Percentiles rank a stretch among this genome's conserved stretches.
Conservation (phyloP, 37 sponge, comb jelly and placozoan species). For the Aplysina aerophoba region DNA sequence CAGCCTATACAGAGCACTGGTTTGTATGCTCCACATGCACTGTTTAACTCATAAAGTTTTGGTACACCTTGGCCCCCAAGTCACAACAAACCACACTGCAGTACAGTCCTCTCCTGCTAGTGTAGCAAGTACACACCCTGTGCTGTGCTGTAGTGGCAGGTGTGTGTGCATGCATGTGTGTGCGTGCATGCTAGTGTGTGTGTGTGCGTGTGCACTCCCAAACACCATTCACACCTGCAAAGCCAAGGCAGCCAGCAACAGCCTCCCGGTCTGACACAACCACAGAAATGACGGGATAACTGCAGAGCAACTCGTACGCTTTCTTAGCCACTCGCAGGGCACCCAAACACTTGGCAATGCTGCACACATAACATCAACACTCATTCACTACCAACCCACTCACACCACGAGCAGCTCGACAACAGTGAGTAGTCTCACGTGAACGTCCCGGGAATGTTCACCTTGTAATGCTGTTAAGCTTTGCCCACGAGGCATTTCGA, state of each 20-base stretch:
- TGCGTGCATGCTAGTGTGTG: slow-evolving; percentile 29
- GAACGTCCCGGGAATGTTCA: background rate
- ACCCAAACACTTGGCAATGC: slow-evolving; percentile 62
- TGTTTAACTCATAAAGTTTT: no score
- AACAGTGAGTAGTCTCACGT: background rate
- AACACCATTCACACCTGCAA: slow-evolving; percentile 53
- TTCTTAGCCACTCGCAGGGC: slow-evolving; percentile 70
- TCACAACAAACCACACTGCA: no score
- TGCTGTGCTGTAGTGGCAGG: background rate
- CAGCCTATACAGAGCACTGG: no score
- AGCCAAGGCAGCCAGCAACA: slow-evolving; percentile 71
- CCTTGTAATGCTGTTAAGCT: slow-evolving; percentile 84
- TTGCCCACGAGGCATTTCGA: slow-evolving; percentile 56
- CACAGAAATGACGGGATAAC: slow-evolving; percentile 51
- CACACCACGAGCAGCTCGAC: background rate
- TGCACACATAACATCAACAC: background rate
- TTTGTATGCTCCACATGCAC: no score
- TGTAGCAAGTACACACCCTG: no score
- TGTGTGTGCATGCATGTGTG: background rate
- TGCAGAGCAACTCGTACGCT: slow-evolving; percentile 63
- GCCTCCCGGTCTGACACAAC: slow-evolving; percentile 82
- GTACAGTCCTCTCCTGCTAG: no score
- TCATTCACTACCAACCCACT: background rate
- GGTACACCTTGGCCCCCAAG: no score
- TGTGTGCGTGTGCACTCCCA: background rate